These are phyloP conservation scores for Troides aeacus DNA, from an alignment of 2,888 invertebrate genomes.

Conservation along the genomic window DNA sequence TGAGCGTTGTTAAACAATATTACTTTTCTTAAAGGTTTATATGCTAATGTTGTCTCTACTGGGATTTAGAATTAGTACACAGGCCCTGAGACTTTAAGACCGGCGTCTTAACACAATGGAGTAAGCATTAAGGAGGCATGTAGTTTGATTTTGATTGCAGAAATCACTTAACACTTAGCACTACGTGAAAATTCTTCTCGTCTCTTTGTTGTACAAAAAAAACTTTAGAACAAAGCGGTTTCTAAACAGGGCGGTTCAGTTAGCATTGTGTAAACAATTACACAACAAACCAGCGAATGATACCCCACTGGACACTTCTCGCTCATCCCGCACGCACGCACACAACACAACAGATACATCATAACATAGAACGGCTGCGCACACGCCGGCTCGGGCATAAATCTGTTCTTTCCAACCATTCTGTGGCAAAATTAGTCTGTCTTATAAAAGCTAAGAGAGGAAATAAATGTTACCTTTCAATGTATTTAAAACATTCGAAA, in stretches of 20 bases:
- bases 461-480: slow-evolving; percentile 5
- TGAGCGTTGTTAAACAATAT: neutral
- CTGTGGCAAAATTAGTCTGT: slow-evolving; percentile 41
- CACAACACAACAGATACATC: slow-evolving; percentile 50
- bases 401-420: slow-evolving; percentile 60
- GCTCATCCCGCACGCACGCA: slow-evolving; percentile 36
- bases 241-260: slow-evolving; percentile 12
- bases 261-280: slow-evolving; percentile 24
- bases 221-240: neutral
- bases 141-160: neutral
- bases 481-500: neutral
- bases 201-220: neutral
- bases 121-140: neutral
- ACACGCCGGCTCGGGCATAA: slow-evolving; percentile 58
- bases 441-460: slow-evolving; percentile 29
- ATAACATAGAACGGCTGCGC: slow-evolving; percentile 52
- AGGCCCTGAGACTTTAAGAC: too few relatives aligned
- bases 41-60: too few relatives aligned
- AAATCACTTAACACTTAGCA: neutral
- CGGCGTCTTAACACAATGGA: too few relatives aligned
- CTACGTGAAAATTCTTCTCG: neutral
- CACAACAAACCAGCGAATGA: slow-evolving; percentile 26
- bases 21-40: too few relatives aligned
- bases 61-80: too few relatives aligned
- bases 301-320: slow-evolving; percentile 25